Evolutionary conservation across 1,140 invertebrate genomes (phyloP).

Genomic region (Nasonia longicornis): DNA sequence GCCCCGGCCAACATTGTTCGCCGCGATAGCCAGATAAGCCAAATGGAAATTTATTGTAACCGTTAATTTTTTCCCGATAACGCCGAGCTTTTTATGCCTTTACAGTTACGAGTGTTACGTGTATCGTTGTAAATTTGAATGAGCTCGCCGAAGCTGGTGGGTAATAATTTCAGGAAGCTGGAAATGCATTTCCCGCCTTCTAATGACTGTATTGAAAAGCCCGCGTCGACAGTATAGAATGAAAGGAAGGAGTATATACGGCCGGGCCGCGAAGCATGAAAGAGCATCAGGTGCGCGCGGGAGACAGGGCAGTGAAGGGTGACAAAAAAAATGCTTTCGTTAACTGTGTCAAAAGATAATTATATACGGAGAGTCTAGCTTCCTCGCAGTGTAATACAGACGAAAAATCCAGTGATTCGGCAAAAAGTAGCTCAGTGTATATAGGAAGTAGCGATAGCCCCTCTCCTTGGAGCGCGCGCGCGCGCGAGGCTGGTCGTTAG

Average conservation of each 20-base stretch:
- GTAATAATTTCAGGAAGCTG: too few relatives aligned
- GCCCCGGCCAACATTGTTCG: background rate
- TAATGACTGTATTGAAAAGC: too few relatives aligned
- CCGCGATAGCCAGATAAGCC: background rate
- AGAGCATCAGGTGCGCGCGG: background rate
- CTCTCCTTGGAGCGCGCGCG: background rate
- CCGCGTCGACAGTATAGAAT: background rate
- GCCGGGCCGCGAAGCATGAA: background rate
- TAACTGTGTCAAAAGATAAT: conserved; percentile 14
- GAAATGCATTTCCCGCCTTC: background rate
- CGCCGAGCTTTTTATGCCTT: background rate
- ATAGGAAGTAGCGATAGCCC: background rate
- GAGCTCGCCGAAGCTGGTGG: too few relatives aligned
- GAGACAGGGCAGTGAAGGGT: background rate
- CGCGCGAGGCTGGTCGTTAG: conserved; percentile 63
- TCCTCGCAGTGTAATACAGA: background rate
- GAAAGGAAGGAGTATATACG: background rate
- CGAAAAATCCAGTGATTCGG: background rate
- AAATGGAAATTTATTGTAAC: background rate
- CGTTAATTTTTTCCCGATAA: background rate
- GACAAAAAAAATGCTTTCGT: background rate
- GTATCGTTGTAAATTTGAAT: too few relatives aligned
- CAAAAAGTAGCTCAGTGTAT: background rate
- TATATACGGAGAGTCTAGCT: background rate
- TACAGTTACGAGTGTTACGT: too few relatives aligned